These are phyloP conservation scores for Euphydryas editha DNA, from an alignment of 2,888 invertebrate genomes.

Conservation along the genomic window DNA sequence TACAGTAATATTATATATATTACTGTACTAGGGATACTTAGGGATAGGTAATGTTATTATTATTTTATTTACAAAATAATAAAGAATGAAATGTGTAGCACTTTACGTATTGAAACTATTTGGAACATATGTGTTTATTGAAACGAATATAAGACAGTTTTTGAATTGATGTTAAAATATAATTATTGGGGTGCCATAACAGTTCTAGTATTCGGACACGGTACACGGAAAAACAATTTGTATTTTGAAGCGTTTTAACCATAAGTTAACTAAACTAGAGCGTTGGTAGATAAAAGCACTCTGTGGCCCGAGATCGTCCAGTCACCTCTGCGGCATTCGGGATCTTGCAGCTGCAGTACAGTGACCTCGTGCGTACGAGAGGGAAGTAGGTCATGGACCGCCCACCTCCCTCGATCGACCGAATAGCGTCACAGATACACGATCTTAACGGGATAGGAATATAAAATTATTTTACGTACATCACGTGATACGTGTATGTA, in stretches of 20 bases:
- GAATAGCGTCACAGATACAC: conserved; percentile 52
- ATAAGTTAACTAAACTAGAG: conserved; percentile 29
- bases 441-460: conserved; percentile 29
- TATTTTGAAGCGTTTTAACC: conserved; percentile 8
- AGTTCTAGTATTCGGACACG: no score
- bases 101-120: no score
- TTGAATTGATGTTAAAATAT: no score
- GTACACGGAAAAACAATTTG: background rate
- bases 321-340: conserved; percentile 75
- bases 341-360: conserved; percentile 81
- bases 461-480: conserved; percentile 21
- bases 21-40: no score
- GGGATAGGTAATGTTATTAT: no score
- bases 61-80: no score
- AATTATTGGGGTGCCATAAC: no score
- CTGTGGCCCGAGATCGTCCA: conserved; percentile 53
- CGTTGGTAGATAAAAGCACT: conserved; percentile 27
- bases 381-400: conserved; percentile 62
- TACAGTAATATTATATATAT: no score
- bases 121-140: no score
- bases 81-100: no score
- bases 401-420: conserved; percentile 76
- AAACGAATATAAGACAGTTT: no score
- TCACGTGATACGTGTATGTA: background rate
- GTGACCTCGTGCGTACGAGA: conserved; percentile 80